Conservation (phyloP, 2,888 invertebrate species). For the Chloromyia formosa region DNA sequence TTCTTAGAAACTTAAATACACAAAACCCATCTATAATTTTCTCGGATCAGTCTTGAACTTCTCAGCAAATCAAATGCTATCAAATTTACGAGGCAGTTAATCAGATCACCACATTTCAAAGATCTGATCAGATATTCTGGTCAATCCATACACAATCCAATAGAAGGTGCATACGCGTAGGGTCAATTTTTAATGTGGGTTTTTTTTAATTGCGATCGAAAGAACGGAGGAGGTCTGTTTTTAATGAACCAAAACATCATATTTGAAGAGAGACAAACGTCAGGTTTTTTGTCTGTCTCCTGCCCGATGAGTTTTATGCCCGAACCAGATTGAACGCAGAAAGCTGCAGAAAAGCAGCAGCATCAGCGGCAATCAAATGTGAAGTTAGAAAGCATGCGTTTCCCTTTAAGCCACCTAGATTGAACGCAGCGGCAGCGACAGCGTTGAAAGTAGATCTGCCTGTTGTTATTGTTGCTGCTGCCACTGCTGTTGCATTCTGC, state of each 20-base stretch:
- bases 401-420: too few relatives aligned
- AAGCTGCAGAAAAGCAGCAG: too few relatives aligned
- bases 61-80: not conserved
- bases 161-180: not conserved
- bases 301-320: not conserved
- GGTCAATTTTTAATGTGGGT: not conserved
- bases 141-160: too few relatives aligned
- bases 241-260: not conserved
- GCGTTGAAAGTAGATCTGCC: too few relatives aligned
- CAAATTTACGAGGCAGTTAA: slow-evolving; percentile 39
- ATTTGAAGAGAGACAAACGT: not conserved
- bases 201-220: not conserved
- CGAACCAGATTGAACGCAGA: too few relatives aligned
- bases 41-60: not conserved
- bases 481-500: too few relatives aligned
- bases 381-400: too few relatives aligned
- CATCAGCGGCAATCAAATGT: too few relatives aligned
- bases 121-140: not conserved
- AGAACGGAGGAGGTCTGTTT: not conserved
- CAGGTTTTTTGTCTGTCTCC: not conserved
- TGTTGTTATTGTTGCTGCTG: too few relatives aligned
- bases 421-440: too few relatives aligned
- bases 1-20: slow-evolving; percentile 11
- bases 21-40: not conserved
- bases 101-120: slow-evolving; percentile 13